A percentile compares a stretch with the other conserved stretches of the same genome.
Conservation (phyloP, 2,888 invertebrate genomes). For the Mimachlamys varia region DNA sequence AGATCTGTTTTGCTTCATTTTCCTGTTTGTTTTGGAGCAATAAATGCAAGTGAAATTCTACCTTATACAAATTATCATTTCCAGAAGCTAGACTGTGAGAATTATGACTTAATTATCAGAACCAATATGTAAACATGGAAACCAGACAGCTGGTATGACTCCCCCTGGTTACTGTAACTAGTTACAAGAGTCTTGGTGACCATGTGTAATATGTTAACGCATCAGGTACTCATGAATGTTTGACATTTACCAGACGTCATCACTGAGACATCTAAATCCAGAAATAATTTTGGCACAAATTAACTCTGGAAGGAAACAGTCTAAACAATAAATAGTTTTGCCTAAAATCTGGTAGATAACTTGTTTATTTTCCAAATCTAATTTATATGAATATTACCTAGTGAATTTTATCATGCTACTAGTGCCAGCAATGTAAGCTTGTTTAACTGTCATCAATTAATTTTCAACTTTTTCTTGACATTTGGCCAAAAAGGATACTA, state of each 20-base stretch:
- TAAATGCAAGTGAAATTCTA: background rate
- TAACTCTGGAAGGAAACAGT: background rate
- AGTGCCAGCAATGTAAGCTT: no score
- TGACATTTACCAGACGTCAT: background rate
- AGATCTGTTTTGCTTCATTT: background rate
- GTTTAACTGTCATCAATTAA: no score
- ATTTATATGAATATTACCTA: background rate
- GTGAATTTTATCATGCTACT: no score
- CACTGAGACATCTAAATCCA: background rate
- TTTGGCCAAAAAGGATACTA: no score
- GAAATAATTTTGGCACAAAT: background rate
- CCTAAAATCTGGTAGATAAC: background rate
- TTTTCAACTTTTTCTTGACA: no score
- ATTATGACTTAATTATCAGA: background rate
- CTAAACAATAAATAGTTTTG: background rate
- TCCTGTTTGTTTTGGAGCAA: background rate
- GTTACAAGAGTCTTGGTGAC: background rate
- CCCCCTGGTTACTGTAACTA: constrained; percentile 10
- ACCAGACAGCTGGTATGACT: background rate
- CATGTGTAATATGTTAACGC: constrained; percentile 6
- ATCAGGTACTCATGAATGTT: constrained; percentile 13
- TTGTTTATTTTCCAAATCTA: background rate
- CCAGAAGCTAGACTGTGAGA: background rate
- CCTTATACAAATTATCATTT: background rate
- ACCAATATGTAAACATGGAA: background rate